Evolutionary conservation across 2,797 vertebrate genomes (phyloP), one percentile per base, ranked within the genome.

Genomic region (Ateles fusciceps): DNA sequence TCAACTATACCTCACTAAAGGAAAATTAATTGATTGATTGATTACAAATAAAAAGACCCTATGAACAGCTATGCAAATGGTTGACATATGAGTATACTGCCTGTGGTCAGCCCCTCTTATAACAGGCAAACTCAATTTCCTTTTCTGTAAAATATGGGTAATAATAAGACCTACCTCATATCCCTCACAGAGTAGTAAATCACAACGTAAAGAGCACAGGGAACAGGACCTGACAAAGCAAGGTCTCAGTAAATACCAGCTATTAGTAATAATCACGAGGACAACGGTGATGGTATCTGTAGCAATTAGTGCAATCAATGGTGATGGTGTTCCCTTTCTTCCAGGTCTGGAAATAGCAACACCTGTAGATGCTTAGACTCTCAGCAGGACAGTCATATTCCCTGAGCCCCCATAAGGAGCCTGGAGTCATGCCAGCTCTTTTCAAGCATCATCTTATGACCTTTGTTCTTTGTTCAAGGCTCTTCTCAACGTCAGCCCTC

Each of bases 201-300:
- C 68, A 30, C 28, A 71, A 1, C 2, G 2, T 9, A 22, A 26
- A 21, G 48, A 91, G 55, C 55, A 15, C 33, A 22, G 46, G 14
- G 39, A 10, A 4, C 2, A 36, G 71, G 12, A 3, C 4, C 10
- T 30, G 9, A 1, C 10, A 0, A 14, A 33, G 14, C 22, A 28
- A 30, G 5, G 13, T 28, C 46, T 84, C 13, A 2, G 1, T 44
- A 30, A 28, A 64, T 21, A 44, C 10, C 15, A 30, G 36, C 30
- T 21, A 6, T 44, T 57, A 30, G 7, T 21, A 88, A 33, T 42
- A 8, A n/a, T 50, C 48, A 48, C 9, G 11, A 19, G 84, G 42
- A 30, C 22, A 21, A 24, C 2, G 21, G 21, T 14, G 10, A 74
- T 30, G 28, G 21, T 33, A 15, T 17, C 50, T 26, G 0, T 6